phyloP scores from a whole-genome alignment of 2,888 invertebrate species.

The Diaprepes abbreviatus region DNA sequence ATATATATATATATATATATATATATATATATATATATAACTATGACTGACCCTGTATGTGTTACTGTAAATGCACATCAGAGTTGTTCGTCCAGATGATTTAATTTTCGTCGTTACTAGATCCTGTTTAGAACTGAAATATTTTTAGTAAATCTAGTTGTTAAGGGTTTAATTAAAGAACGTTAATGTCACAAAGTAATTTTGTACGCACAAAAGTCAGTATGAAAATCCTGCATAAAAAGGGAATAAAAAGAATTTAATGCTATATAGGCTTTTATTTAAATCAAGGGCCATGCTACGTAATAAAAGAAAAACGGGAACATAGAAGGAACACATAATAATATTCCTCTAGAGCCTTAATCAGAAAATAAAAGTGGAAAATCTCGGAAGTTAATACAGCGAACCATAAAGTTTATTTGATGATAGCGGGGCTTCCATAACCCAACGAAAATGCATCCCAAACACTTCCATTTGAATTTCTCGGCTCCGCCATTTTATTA shows the following conservation, averaged over 20 bases:
- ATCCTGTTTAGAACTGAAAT: too few relatives aligned
- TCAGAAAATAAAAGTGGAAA: slow-evolving; percentile 51
- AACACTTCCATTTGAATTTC: slow-evolving; percentile 56
- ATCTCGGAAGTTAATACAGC: slow-evolving; percentile 56
- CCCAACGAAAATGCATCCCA: slow-evolving; percentile 52
- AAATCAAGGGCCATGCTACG: slow-evolving; percentile 2
- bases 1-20: too few relatives aligned
- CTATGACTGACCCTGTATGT: too few relatives aligned
- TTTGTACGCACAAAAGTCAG: too few relatives aligned
- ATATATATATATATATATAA: too few relatives aligned
- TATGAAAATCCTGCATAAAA: slow-evolving; percentile 4
- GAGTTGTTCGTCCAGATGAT: too few relatives aligned
- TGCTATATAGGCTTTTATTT: slow-evolving; percentile 6
- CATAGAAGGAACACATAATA: slow-evolving; percentile 35
- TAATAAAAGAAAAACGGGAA: slow-evolving; percentile 19
- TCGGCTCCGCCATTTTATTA: slow-evolving; percentile 59
- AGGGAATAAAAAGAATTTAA: slow-evolving; percentile 1
- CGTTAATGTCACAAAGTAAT: too few relatives aligned
- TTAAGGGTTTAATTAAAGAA: too few relatives aligned
- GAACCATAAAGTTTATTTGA: slow-evolving; percentile 58
- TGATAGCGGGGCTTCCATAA: slow-evolving; percentile 53
- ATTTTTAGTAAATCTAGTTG: too few relatives aligned
- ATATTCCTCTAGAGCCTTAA: slow-evolving; percentile 39
- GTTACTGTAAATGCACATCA: too few relatives aligned
- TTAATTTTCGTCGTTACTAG: too few relatives aligned